Evolutionary conservation across 1,140 invertebrate genomes (phyloP), one percentile per base, ranked within the genome.

Genomic region (Temnothorax curvispinosus): DNA sequence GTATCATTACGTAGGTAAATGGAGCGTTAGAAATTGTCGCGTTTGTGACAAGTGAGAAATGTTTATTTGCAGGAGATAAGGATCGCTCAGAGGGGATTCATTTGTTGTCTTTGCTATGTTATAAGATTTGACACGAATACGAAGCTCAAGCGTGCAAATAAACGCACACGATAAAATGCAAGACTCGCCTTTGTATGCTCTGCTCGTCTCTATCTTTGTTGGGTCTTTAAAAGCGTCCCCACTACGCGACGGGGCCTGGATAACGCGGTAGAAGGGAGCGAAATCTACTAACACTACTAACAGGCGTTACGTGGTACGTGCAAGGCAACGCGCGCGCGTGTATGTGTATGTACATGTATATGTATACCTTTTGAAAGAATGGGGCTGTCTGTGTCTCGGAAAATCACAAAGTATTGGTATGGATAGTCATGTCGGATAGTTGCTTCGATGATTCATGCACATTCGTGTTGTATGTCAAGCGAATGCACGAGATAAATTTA

Each of bases 401-500:
- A 50, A 78, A 35, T 8, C 8, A 38, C 8, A 38, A n/a, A 85
- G 50, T 27, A 65, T 41, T 62, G 38, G 47, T 87, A n/a, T 5
- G 11, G 15, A 2, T 41, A 38, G 52, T 75, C 50, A 18, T 35
- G 74, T 11, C 11, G 38, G 18, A 54, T 27, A 27, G 15, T n/a
- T 38, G 69, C 52, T 72, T 58, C 35, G 58, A 84, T 90, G 88
- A 89, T 65, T 90, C 89, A 90, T 35, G 0, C 76, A 41, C 38
- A 18, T 58, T 64, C 58, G 32, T 58, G 3, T 65, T 54, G 9
- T 18, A 32, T 38, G 60, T 77, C 56, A 77, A 89, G 32, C 1
- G 18, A 8, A 2, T 3, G 11, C 8, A 56, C 21, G 15, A 41
- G 52, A 60, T 47, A 74, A 84, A 18, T 47, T 58, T 54, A 4